Percentiles rank a stretch among this genome's conserved stretches.
Conservation (phyloP, 2,888 invertebrate genomes). For the Ashinkailepas kermadecensis region DNA sequence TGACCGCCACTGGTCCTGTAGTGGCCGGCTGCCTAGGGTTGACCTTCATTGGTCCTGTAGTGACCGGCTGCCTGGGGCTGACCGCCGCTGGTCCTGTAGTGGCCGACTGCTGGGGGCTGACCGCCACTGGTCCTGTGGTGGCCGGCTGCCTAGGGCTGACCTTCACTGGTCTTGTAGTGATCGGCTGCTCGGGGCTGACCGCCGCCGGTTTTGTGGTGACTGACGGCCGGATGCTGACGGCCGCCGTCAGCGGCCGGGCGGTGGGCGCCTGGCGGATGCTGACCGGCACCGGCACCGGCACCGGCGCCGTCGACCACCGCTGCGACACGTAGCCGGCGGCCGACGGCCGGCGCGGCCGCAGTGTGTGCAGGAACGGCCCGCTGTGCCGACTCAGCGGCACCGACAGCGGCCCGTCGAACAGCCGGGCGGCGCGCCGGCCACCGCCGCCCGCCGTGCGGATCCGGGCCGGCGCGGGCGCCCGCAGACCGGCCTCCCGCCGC, state of each 20-base stretch:
- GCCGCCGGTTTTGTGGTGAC: background rate
- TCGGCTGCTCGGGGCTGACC: background rate
- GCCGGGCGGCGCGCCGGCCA: background rate
- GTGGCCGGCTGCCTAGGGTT: background rate
- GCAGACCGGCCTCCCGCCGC: background rate
- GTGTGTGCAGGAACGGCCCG: slow-evolving; percentile 10
- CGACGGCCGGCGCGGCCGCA: background rate
- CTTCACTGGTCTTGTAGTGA: background rate
- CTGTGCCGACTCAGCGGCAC: background rate
- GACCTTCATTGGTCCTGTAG: background rate
- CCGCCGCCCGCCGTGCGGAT: background rate
- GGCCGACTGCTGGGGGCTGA: background rate
- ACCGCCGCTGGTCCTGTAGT: background rate
- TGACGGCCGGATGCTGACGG: background rate
- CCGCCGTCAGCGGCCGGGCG: background rate
- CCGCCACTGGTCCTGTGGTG: background rate
- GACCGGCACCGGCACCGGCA: background rate
- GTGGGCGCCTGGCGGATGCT: background rate
- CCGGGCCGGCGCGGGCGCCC: background rate
- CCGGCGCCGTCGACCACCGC: background rate
- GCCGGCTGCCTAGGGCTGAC: no score
- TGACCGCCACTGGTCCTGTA: background rate
- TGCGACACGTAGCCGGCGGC: background rate
- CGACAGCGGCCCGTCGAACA: slow-evolving; percentile 3
- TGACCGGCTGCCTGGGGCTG: background rate